phyloP scores from a whole-genome alignment of 2,888 invertebrate genomes.

The Chironomus riparius region DNA sequence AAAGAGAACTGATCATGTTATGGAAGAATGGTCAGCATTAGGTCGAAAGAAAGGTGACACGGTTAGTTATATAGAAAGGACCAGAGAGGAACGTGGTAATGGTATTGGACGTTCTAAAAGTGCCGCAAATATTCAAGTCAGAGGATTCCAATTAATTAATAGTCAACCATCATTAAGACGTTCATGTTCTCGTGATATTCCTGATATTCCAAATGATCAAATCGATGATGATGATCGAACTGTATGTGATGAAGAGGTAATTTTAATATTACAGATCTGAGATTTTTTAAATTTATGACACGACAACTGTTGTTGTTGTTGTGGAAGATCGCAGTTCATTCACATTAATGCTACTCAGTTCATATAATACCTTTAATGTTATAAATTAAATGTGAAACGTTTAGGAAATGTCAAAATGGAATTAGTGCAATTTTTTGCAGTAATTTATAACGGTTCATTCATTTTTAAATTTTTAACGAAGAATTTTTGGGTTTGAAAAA shows the following conservation, averaged over 20 bases:
- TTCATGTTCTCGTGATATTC: slow-evolving; percentile 37
- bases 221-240: slow-evolving; percentile 19
- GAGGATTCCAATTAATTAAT: slow-evolving; percentile 62
- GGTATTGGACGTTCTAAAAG: slow-evolving; percentile 56
- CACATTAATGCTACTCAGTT: background rate
- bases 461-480: too few species aligned
- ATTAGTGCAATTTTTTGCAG: too few species aligned
- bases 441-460: too few species aligned
- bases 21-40: slow-evolving; percentile 74
- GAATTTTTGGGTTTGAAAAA: too few species aligned
- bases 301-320: background rate
- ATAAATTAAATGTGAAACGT: background rate
- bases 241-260: slow-evolving; percentile 26
- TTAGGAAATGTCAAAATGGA: too few species aligned
- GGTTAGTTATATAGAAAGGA: slow-evolving; percentile 40
- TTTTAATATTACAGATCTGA: background rate
- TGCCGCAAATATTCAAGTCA: slow-evolving; percentile 73
- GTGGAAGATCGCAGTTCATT: background rate
- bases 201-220: slow-evolving; percentile 27
- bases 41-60: slow-evolving; percentile 50
- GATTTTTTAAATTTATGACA: background rate
- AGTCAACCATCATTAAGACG: slow-evolving; percentile 39
- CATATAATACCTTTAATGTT: background rate
- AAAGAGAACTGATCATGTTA: slow-evolving; percentile 74
- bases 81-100: slow-evolving; percentile 35